Evolutionary conservation across 1,140 invertebrate species (phyloP).

Genomic region (Metaphire vulgaris): DNA sequence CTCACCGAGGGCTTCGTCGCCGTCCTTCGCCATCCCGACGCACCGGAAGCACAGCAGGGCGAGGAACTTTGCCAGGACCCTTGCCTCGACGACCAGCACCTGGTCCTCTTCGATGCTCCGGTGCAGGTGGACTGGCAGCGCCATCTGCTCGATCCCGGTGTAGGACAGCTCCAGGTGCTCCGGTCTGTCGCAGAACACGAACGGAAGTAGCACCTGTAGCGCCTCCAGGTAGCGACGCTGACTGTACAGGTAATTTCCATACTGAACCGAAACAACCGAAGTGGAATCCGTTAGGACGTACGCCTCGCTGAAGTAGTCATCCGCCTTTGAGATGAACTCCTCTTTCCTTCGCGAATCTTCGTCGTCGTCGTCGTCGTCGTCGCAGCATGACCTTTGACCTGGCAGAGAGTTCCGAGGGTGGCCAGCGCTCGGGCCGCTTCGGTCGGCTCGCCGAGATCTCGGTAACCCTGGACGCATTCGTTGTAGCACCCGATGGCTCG

Average conservation of each 20-base stretch:
- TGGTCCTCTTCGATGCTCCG: slow-evolving; percentile 21
- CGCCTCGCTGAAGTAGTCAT: slow-evolving; percentile 23
- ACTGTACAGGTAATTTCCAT: slow-evolving; percentile 28
- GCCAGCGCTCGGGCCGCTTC: slow-evolving; percentile 16
- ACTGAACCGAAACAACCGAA: slow-evolving; percentile 20
- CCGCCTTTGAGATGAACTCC: slow-evolving; percentile 6
- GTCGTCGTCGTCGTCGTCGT: too few species aligned
- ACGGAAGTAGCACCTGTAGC: slow-evolving; percentile 14
- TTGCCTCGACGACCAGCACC: slow-evolving; percentile 9
- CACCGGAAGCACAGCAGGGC: slow-evolving; percentile 26
- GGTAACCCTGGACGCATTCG: slow-evolving; percentile 23
- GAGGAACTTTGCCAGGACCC: slow-evolving; percentile 24
- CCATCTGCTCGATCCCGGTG: slow-evolving; percentile 28
- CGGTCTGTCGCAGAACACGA: background rate
- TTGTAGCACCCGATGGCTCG: slow-evolving; percentile 25
- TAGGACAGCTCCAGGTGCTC: slow-evolving; percentile 9
- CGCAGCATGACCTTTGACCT: slow-evolving; percentile 23
- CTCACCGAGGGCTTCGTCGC: slow-evolving; percentile 19
- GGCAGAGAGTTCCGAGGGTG: slow-evolving; percentile 24
- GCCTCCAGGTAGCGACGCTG: slow-evolving; percentile 18
- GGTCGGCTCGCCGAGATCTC: background rate
- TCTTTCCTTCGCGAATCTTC: background rate
- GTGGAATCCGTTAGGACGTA: background rate
- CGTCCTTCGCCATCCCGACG: slow-evolving; percentile 18
- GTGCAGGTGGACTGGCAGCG: slow-evolving; percentile 28